A percentile compares a stretch with the other conserved stretches of the same genome.
These are phyloP conservation scores for Choristoneura rosaceana DNA, from an alignment of 2,888 invertebrate genomes.

Conservation along the genomic window DNA sequence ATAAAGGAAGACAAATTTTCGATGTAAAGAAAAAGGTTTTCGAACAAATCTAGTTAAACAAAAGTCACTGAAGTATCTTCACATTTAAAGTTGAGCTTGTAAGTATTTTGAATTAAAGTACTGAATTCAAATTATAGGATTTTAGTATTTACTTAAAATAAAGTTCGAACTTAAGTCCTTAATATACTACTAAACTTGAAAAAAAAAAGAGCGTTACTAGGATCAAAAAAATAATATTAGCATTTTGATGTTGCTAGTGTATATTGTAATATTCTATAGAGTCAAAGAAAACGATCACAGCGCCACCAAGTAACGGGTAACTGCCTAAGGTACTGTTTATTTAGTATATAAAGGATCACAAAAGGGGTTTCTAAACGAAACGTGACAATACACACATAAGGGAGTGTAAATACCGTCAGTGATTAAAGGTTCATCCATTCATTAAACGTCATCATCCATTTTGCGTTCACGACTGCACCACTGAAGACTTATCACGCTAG, in stretches of 20 bases:
- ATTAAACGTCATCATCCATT: neutral
- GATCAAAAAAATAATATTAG: no score
- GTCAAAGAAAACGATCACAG: no score
- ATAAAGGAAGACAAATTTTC: conserved; percentile 49
- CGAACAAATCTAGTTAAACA: conserved; percentile 59
- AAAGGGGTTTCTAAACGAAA: no score
- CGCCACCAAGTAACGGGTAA: no score
- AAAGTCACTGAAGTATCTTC: conserved; percentile 51
- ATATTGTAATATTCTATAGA: no score
- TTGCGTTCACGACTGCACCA: neutral
- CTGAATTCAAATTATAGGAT: neutral
- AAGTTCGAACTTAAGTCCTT: neutral
- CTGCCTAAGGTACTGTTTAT: no score
- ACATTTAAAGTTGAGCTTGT: conserved; percentile 26
- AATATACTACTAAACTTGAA: neutral
- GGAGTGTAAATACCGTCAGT: neutral
- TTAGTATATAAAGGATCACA: no score
- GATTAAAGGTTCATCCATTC: neutral
- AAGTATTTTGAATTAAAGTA: neutral
- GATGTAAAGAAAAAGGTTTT: conserved; percentile 42
- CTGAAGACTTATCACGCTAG: neutral
- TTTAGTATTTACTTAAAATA: neutral
- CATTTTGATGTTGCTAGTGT: no score
- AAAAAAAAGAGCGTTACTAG: neutral
- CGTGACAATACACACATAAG: no score